phyloP scores from a whole-genome alignment of 2,888 invertebrate species.

The Hesperia comma region DNA sequence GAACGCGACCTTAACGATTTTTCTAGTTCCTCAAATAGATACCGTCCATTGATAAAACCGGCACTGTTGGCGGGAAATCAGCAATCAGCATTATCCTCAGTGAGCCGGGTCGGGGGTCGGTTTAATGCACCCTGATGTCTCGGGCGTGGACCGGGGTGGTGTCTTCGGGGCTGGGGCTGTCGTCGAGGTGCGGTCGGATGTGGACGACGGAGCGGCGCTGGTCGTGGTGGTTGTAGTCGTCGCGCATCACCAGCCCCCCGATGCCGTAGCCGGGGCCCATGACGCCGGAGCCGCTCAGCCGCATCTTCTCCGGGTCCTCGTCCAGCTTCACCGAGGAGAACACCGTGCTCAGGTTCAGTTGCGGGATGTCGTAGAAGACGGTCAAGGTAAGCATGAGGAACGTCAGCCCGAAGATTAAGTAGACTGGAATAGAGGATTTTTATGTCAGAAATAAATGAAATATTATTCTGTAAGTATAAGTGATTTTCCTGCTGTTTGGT shows the following conservation, averaged over 20 bases:
- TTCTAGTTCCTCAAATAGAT: not conserved
- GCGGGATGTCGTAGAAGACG: constrained; percentile 94
- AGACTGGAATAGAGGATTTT: constrained; percentile 81
- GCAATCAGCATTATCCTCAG: no score
- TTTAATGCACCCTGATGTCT: constrained; percentile 82
- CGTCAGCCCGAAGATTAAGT: constrained; percentile 91
- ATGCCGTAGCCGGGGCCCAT: constrained; percentile 77
- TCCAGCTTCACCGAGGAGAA: constrained; percentile 87
- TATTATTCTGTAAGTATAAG: no score
- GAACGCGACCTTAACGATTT: not conserved
- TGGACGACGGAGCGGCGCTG: constrained; percentile 86
- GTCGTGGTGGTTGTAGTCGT: constrained; percentile 78
- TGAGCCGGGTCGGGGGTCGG: constrained; percentile 12
- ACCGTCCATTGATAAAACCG: constrained; percentile 14
- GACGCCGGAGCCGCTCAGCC: constrained; percentile 83
- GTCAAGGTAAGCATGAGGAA: constrained; percentile 93
- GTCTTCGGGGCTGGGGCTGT: constrained; percentile 89
- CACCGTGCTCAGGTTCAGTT: constrained; percentile 91
- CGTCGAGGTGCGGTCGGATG: constrained; percentile 86
- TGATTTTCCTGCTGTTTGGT: no score
- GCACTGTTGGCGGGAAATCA: constrained; percentile 7
- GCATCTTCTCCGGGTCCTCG: constrained; percentile 87
- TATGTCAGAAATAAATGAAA: not conserved
- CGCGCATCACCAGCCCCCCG: constrained; percentile 76
- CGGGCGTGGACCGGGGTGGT: constrained; percentile 85